These are phyloP conservation scores for Drosophila prostipennis DNA, from an alignment of 2,888 invertebrate genomes.

Conservation along the genomic window DNA sequence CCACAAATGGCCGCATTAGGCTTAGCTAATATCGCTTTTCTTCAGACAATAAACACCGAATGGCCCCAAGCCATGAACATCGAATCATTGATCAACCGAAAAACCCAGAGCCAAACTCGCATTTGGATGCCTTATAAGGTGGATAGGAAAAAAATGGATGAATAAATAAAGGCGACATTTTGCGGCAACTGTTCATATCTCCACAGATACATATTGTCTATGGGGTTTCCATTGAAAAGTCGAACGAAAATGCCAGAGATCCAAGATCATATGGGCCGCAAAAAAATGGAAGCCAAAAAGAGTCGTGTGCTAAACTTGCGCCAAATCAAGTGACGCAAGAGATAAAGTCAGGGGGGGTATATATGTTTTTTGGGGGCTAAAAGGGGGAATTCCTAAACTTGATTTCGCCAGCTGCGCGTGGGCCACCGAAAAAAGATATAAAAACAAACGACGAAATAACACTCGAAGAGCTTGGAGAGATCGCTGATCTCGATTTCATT, in stretches of 20 bases:
- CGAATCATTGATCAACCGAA: conserved; percentile 36
- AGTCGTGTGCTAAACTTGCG: conserved; percentile 55
- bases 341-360: conserved; percentile 2
- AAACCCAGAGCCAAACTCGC: conserved; percentile 7
- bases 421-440: conserved; percentile 34
- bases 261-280: conserved; percentile 28
- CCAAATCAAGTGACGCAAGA: conserved; percentile 39
- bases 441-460: conserved; percentile 16
- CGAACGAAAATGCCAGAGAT: conserved; percentile 26
- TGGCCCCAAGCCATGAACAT: conserved; percentile 24
- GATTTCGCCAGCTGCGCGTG: conserved; percentile 61
- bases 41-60: conserved; percentile 24
- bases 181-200: conserved; percentile 38
- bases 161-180: conserved; percentile 36
- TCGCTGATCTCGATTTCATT: conserved; percentile 29
- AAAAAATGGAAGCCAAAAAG: conserved; percentile 5
- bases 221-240: conserved; percentile 47
- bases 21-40: conserved; percentile 39
- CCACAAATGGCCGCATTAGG: conserved; percentile 36
- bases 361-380: background rate
- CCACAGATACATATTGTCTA: conserved; percentile 15
- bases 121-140: conserved; percentile 28
- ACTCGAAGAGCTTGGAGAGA: conserved; percentile 7
- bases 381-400: conserved; percentile 36
- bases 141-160: conserved; percentile 4